Conservation (phyloP, 35 echinoderm and acorn worm species). For the Diadema setosum region DNA sequence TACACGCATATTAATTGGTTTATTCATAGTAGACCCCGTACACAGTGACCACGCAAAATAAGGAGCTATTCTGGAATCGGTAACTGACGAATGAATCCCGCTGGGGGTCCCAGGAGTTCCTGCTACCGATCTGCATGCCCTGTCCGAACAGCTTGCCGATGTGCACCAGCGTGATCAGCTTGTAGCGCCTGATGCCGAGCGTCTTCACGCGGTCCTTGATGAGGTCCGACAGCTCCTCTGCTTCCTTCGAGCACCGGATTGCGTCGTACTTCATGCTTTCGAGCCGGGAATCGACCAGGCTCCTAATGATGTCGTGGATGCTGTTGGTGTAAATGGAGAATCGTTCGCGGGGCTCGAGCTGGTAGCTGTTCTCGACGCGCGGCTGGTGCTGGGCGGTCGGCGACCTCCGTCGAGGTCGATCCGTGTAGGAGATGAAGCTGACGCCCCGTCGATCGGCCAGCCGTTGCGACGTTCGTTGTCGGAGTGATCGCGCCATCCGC, state of each 20-base stretch:
- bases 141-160: slow-evolving; percentile 55
- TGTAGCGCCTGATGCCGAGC: slow-evolving; percentile 52
- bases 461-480: slow-evolving; percentile 34
- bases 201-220: slow-evolving; percentile 60
- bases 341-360: slow-evolving; percentile 24
- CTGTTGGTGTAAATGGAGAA: slow-evolving; percentile 7
- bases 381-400: not conserved
- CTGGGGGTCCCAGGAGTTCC: slow-evolving; percentile 57
- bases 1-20: too few relatives aligned
- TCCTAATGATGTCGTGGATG: slow-evolving; percentile 37
- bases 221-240: slow-evolving; percentile 16
- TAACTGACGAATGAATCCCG: slow-evolving; percentile 61
- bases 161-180: slow-evolving; percentile 59
- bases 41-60: slow-evolving; percentile 74
- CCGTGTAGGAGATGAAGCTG: slow-evolving; percentile 27
- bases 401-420: not conserved
- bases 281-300: not conserved
- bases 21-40: slow-evolving; percentile 76
- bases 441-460: slow-evolving; percentile 39
- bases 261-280: slow-evolving; percentile 38
- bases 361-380: slow-evolving; percentile 55
- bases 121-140: slow-evolving; percentile 24
- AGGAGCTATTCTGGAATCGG: slow-evolving; percentile 48
- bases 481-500: slow-evolving; percentile 37
- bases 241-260: slow-evolving; percentile 22